These are phyloP conservation scores for Zhengitettix transpicula DNA, from an alignment of 2,888 invertebrate genomes.

Conservation along the genomic window DNA sequence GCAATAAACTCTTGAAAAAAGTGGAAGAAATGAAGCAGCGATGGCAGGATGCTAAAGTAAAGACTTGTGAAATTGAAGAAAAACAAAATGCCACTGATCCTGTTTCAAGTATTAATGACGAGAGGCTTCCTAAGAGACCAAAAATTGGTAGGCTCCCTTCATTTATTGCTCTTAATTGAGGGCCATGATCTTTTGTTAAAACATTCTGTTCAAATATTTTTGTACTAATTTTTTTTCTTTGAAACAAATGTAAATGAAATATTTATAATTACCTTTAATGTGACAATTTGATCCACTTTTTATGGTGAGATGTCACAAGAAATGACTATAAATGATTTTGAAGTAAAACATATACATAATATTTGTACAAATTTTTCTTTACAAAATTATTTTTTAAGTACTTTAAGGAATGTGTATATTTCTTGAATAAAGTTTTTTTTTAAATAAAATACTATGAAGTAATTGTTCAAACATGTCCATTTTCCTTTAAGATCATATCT, in stretches of 20 bases:
- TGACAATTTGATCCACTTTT: too few relatives aligned
- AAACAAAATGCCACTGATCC: too few relatives aligned
- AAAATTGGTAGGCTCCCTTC: constrained; percentile 10
- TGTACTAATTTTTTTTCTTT: background rate
- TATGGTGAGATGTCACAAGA: background rate
- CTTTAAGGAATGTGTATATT: too few relatives aligned
- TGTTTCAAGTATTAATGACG: background rate
- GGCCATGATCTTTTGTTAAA: background rate
- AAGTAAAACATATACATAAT: background rate
- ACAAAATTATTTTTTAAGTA: too few relatives aligned
- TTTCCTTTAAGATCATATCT: too few relatives aligned
- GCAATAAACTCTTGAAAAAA: background rate
- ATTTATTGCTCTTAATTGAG: constrained; percentile 7
- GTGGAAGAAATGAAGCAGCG: background rate
- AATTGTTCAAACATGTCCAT: too few relatives aligned
- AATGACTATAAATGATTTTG: background rate
- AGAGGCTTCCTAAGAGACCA: constrained; percentile 1
- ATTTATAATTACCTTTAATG: too few relatives aligned
- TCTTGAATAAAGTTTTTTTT: background rate
- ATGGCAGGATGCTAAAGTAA: too few relatives aligned
- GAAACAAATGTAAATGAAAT: background rate
- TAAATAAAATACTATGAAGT: too few relatives aligned
- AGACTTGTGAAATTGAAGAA: too few relatives aligned
- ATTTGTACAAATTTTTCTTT: background rate
- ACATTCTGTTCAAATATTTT: background rate